Conservation (phyloP, 1,140 invertebrate genomes). For the Aleiodes sp. region DNA sequence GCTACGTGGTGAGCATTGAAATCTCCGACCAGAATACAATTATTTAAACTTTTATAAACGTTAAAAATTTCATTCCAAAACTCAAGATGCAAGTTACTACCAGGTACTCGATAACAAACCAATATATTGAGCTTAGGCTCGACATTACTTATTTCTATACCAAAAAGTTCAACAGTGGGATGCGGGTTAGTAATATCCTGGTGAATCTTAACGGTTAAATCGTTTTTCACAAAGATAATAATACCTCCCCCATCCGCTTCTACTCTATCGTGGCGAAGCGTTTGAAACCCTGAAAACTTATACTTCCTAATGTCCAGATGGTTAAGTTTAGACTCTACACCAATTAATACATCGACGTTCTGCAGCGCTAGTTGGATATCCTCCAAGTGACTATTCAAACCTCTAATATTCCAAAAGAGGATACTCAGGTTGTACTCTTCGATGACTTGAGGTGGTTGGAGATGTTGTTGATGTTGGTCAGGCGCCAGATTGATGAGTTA, state of each 20-base stretch:
- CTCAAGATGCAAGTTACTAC: background rate
- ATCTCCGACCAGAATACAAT: slow-evolving; percentile 24
- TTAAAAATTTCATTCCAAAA: slow-evolving; percentile 2
- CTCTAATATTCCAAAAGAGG: slow-evolving; percentile 20
- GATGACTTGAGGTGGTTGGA: background rate
- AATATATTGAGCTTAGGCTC: slow-evolving; percentile 13
- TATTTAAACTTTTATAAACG: background rate
- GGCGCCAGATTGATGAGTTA: background rate
- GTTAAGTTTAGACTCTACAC: slow-evolving; percentile 17
- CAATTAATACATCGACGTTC: slow-evolving; percentile 7
- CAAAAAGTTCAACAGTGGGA: background rate
- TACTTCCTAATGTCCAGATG: background rate
- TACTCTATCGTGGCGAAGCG: background rate
- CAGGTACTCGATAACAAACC: slow-evolving; percentile 11
- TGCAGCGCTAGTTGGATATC: background rate
- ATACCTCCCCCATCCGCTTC: background rate
- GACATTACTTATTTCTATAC: slow-evolving; percentile 18
- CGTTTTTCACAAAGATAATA: background rate
- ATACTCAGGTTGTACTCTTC: background rate
- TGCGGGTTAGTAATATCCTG: background rate
- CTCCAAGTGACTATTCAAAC: background rate
- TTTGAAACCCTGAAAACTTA: slow-evolving; percentile 13
- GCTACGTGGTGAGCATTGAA: slow-evolving; percentile 14
- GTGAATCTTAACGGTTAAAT: background rate
- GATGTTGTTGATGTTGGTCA: background rate